A percentile compares a stretch with the other conserved stretches of the same genome.
phyloP scores from a whole-genome alignment of 1,140 invertebrate species.

The Aricia agestis region DNA sequence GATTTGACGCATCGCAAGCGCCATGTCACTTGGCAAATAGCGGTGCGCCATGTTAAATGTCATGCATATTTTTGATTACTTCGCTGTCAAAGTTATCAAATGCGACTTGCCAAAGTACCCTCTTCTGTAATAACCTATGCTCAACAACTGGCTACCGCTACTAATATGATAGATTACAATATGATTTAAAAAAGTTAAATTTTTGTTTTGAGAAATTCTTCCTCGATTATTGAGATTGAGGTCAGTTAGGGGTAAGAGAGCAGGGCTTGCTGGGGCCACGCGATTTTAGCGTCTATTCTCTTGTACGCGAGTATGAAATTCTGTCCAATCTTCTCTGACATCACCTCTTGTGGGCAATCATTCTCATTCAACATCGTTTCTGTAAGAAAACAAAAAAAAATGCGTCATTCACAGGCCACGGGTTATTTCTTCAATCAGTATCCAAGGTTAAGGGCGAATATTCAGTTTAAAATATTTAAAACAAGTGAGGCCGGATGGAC shows the following conservation, averaged over 20 bases:
- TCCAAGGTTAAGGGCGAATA: no score
- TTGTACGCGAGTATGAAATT: conserved; percentile 96
- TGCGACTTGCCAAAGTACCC: no score
- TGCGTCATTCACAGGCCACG: no score
- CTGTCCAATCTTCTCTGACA: conserved; percentile 82
- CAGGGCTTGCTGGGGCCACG: conserved; percentile 87
- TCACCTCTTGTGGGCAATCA: conserved; percentile 93
- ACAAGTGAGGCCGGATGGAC: no score
- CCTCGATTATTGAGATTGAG: conserved; percentile 16
- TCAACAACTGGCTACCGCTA: background rate
- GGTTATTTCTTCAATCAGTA: no score
- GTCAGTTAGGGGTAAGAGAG: conserved; percentile 61
- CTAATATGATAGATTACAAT: conserved; percentile 17
- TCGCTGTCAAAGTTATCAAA: no score
- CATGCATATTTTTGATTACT: no score
- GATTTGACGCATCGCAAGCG: no score
- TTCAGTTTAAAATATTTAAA: no score
- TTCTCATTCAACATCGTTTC: conserved; percentile 91
- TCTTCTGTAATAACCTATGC: background rate
- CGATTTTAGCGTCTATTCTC: conserved; percentile 96
- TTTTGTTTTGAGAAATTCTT: conserved; percentile 18
- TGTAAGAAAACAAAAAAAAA: conserved; percentile 74
- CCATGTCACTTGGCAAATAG: background rate
- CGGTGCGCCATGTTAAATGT: no score
- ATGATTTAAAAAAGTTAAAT: background rate